Percentiles rank a stretch among this genome's conserved stretches.
phyloP scores from a whole-genome alignment of 2,113 vertebrate species.

The Cephalopholis sonnerati region DNA sequence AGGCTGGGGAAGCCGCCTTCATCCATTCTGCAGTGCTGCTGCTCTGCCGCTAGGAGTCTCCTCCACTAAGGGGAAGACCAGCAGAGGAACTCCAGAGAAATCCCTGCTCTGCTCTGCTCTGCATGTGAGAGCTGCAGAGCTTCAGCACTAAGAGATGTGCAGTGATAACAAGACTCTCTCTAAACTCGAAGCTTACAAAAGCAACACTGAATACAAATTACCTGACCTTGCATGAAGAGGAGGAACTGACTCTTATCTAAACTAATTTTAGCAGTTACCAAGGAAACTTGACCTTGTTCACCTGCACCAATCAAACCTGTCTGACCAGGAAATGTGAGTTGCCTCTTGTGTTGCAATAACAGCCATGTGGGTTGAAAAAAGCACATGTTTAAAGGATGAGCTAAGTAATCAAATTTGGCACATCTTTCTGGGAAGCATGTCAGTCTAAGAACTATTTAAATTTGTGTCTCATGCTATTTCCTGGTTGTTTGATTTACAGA shows the following conservation, averaged over 20 bases:
- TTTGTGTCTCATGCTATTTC: neutral
- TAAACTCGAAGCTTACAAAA: neutral
- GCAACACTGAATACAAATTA: neutral
- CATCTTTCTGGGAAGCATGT: neutral
- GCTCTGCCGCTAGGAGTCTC: slow-evolving; percentile 72
- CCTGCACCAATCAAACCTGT: slow-evolving; percentile 29
- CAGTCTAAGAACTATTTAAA: neutral
- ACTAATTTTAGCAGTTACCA: neutral
- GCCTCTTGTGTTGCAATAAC: neutral
- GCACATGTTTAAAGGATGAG: neutral
- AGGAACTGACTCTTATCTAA: neutral
- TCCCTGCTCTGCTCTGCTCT: slow-evolving; percentile 46
- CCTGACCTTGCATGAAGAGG: neutral
- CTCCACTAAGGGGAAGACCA: slow-evolving; percentile 53
- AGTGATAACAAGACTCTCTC: neutral
- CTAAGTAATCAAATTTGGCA: neutral
- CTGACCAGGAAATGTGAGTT: slow-evolving; percentile 18
- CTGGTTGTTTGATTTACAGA: neutral
- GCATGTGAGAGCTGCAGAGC: slow-evolving; percentile 32
- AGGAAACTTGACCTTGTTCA: neutral
- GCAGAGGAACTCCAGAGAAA: slow-evolving; percentile 64
- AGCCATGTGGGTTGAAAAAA: neutral
- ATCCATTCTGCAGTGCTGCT: slow-evolving; percentile 48
- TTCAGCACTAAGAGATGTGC: neutral
- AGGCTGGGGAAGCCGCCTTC: slow-evolving; percentile 52